phyloP scores from a whole-genome alignment of 1,140 invertebrate species.

The Chrysomallon squamiferum region DNA sequence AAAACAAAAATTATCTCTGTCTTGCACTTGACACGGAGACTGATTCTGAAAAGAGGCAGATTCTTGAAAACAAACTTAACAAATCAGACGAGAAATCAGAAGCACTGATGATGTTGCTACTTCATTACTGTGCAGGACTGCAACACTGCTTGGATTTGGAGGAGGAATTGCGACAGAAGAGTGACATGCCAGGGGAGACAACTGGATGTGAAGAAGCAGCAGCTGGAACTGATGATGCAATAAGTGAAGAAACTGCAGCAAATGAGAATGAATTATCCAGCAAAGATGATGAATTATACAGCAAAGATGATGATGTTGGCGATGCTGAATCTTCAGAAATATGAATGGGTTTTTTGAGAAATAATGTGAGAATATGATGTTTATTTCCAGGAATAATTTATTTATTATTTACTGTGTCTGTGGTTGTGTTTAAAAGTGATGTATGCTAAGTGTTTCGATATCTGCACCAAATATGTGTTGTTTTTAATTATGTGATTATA shows the following conservation, averaged over 20 bases:
- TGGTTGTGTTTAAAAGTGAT: too few species aligned
- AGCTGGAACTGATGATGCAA: not conserved
- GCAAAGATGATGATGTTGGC: not conserved
- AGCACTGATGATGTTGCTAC: constrained; percentile 80
- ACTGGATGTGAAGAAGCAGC: not conserved
- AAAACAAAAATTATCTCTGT: constrained; percentile 64
- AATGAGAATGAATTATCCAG: not conserved
- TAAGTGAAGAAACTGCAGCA: not conserved
- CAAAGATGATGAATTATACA: not conserved
- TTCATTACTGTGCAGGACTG: constrained; percentile 84
- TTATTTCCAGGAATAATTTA: too few species aligned
- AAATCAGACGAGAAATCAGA: constrained; percentile 79
- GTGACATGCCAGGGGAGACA: not conserved
- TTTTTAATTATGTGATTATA: too few species aligned
- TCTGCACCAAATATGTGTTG: too few species aligned
- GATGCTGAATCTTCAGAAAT: not conserved
- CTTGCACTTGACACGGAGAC: constrained; percentile 61
- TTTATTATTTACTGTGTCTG: too few species aligned
- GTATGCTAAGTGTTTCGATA: too few species aligned
- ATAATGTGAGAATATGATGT: too few species aligned
- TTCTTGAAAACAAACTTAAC: constrained; percentile 63
- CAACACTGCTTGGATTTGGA: constrained; percentile 71
- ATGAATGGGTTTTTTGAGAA: too few species aligned
- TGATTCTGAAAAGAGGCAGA: constrained; percentile 66
- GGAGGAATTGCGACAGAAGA: constrained; percentile 45